phyloP scores from a whole-genome alignment of 2,888 invertebrate species.

The Trichacis sp. region DNA sequence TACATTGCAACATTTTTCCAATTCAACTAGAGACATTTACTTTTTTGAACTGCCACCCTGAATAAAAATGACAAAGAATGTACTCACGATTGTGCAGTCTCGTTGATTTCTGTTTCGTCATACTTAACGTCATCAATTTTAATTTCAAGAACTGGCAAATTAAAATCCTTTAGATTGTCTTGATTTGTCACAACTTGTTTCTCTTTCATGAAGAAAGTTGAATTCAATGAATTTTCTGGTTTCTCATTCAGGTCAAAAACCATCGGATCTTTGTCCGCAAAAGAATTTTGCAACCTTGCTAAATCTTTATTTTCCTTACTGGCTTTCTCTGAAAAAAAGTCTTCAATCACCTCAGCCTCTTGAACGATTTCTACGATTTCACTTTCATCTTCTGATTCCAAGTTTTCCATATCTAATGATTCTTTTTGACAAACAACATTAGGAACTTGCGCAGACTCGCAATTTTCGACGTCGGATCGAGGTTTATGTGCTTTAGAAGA shows the following conservation, averaged over 20 bases:
- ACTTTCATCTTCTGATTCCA: constrained; percentile 23
- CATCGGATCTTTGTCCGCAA: background rate
- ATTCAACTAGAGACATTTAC: too few species aligned
- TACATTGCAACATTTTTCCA: too few species aligned
- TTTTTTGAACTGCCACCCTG: too few species aligned
- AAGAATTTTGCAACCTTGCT: background rate
- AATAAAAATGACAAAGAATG: too few species aligned
- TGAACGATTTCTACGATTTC: constrained; percentile 24
- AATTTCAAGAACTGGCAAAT: constrained; percentile 47
- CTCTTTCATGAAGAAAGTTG: constrained; percentile 18
- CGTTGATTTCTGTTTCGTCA: constrained; percentile 1
- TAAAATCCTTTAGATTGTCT: constrained; percentile 34
- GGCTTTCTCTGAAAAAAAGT: background rate
- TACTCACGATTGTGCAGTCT: constrained; percentile 7
- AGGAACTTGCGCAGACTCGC: constrained; percentile 40
- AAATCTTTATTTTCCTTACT: constrained; percentile 1
- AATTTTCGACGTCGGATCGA: constrained; percentile 9
- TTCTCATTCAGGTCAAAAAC: constrained; percentile 2
- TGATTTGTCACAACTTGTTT: constrained; percentile 16
- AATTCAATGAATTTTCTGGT: constrained; percentile 3
- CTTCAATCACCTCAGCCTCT: constrained; percentile 28
- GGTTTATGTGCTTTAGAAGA: constrained; percentile 45
- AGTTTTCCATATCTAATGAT: constrained; percentile 52
- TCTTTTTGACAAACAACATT: constrained; percentile 54
- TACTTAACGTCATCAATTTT: constrained; percentile 46